Evolutionary conservation across 2,888 invertebrate genomes (phyloP), one percentile per base, ranked within the genome.

Genomic region (Troides oblongomaculatus): DNA sequence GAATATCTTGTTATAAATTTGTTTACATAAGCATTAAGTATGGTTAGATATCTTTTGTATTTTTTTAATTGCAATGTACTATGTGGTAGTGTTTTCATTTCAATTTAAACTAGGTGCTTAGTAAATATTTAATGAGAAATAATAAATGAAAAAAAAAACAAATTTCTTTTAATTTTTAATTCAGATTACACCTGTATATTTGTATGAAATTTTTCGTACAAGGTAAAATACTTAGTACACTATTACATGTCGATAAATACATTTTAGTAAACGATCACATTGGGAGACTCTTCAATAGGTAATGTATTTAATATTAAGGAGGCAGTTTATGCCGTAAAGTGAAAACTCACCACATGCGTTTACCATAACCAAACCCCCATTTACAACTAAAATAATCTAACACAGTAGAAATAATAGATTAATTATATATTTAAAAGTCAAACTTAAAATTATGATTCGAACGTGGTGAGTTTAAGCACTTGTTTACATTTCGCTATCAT

Each of bases 321-420:
- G 89, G 87, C 90, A 85, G 83, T 82, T 81, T 18, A 57, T 77
- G 76, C 84, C 83, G 65, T 50, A 64, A 72, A 85, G 90, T 85
- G 89, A 81, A 92, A 92, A 88, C 92, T 84, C 92, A 92, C 92
- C 92, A 92, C 92, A 92, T 92, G 90, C 91, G 78, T 81, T 80
- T 75, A 82, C 91, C 90, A 78, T 81, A 80, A 89, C 90, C 90
- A 77, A 81, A 84, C 80, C 84, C 91, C 88, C 70, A 69, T 73
- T 73, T 74, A 77, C 73, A 74, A 79, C 74, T 75, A 75, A 77
- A 75, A 69, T 72, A 71, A 73, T 76, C 72, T 62, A 67, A 70
- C 21, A 69, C 59, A 60, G 56, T 68, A 65, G 43, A 25, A 18
- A 58, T 62, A 64, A 65, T 58, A 17, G 53, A 56, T 56, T 56